Percentiles rank a stretch among this genome's conserved stretches.
phyloP scores from a whole-genome alignment of 1,140 invertebrate genomes.

The Anastatus disparis region DNA sequence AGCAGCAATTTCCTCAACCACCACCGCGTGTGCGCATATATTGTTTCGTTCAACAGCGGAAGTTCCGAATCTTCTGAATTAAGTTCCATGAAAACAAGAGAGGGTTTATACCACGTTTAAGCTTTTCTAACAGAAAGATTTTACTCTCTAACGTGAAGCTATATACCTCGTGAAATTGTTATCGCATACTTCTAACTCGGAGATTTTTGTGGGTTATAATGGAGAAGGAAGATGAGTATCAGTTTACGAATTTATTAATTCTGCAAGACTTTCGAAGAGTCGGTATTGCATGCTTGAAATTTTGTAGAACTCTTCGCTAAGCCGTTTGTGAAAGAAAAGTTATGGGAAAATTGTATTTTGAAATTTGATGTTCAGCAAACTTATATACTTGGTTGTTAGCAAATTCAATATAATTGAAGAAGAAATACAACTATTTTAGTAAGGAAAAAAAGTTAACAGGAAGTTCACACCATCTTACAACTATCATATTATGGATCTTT shows the following conservation, averaged over 20 bases:
- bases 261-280: not conserved
- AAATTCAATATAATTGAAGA: too few species aligned
- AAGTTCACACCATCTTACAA: too few species aligned
- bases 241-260: slow-evolving; percentile 31
- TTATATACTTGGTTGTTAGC: too few species aligned
- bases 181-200: slow-evolving; percentile 32
- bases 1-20: slow-evolving; percentile 17
- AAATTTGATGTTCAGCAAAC: too few species aligned
- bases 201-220: slow-evolving; percentile 18
- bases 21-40: not conserved
- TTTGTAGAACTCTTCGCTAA: too few species aligned
- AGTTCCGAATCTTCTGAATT: slow-evolving; percentile 23
- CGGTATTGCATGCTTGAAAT: too few species aligned
- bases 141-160: not conserved
- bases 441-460: too few species aligned
- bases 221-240: not conserved
- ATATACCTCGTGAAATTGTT: slow-evolving; percentile 22
- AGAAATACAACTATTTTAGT: too few species aligned
- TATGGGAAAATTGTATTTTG: too few species aligned
- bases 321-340: too few species aligned
- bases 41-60: slow-evolving; percentile 2
- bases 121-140: not conserved
- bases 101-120: not conserved
- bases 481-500: too few species aligned
- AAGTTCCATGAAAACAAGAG: slow-evolving; percentile 34